Evolutionary conservation across 2,888 invertebrate genomes (phyloP).

Genomic region (Vanessa cardui): DNA sequence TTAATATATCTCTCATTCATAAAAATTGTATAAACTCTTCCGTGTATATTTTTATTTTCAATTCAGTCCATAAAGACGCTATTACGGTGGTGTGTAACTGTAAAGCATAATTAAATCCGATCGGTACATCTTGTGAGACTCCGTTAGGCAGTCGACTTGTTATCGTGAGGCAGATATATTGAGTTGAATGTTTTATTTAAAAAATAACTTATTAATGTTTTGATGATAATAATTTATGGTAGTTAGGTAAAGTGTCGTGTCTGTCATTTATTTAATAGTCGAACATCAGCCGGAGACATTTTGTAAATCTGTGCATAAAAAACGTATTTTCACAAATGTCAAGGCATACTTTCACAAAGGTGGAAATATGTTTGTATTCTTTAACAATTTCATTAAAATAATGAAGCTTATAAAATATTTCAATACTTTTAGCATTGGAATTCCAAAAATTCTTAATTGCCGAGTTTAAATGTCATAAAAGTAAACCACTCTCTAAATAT

Average conservation of each 20-base stretch:
- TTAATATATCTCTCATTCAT: neutral
- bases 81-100: constrained; percentile 26
- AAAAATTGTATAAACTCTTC: neutral
- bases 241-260: neutral
- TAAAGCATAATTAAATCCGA: constrained; percentile 34
- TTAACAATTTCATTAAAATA: too few species aligned
- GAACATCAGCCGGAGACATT: too few species aligned
- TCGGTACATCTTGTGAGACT: constrained; percentile 25
- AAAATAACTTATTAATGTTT: neutral
- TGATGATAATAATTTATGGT: too few species aligned
- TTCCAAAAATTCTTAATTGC: too few species aligned
- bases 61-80: constrained; percentile 11
- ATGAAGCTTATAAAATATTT: too few species aligned
- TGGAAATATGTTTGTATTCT: too few species aligned
- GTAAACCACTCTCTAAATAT: too few species aligned
- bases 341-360: too few species aligned
- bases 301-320: too few species aligned
- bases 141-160: constrained; percentile 27
- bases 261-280: neutral
- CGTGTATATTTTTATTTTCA: constrained; percentile 8
- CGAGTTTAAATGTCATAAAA: too few species aligned
- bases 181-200: constrained; percentile 5
- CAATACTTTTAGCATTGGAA: too few species aligned
- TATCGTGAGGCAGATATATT: constrained; percentile 15
- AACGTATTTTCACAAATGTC: too few species aligned